Conservation (phyloP, 2,113 vertebrate species). For the Microtus montanus region DNA sequence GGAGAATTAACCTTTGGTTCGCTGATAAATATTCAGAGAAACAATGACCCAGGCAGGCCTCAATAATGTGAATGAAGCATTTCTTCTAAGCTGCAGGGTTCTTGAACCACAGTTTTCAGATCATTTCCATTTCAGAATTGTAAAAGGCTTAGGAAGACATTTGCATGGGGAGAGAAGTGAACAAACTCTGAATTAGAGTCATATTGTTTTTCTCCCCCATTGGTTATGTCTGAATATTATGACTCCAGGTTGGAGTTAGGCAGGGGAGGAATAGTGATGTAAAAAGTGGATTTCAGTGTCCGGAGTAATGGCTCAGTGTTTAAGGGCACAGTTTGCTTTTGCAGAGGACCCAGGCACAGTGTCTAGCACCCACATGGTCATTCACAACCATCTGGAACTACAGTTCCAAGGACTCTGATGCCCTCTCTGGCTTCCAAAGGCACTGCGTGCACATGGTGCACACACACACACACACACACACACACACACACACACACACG, state of each 20-base stretch:
- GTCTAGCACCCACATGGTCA: background rate
- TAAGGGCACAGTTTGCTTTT: background rate
- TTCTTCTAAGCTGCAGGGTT: slow-evolving; percentile 62
- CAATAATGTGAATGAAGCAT: slow-evolving; percentile 69
- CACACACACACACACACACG: no score
- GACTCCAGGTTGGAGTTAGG: background rate
- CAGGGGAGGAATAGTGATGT: background rate
- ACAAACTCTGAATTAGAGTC: background rate
- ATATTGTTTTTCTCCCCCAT: background rate
- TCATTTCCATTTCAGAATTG: slow-evolving; percentile 70
- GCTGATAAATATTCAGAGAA: slow-evolving; percentile 73
- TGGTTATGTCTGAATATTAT: slow-evolving; percentile 41
- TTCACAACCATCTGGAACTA: background rate
- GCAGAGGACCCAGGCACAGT: background rate
- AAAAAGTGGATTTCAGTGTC: background rate
- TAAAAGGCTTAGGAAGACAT: slow-evolving; percentile 36
- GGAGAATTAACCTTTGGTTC: slow-evolving; percentile 79
- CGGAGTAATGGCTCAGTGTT: background rate
- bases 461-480: no score
- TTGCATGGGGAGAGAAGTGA: slow-evolving; percentile 21
- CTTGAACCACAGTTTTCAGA: slow-evolving; percentile 51
- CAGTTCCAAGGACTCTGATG: background rate
- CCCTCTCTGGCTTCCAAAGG: background rate
- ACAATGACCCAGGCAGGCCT: slow-evolving; percentile 75
- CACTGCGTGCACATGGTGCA: no score